Base-by-base conservation (phyloP, 1,140 invertebrate genomes). In the Cyclargus thomasi region DNA sequence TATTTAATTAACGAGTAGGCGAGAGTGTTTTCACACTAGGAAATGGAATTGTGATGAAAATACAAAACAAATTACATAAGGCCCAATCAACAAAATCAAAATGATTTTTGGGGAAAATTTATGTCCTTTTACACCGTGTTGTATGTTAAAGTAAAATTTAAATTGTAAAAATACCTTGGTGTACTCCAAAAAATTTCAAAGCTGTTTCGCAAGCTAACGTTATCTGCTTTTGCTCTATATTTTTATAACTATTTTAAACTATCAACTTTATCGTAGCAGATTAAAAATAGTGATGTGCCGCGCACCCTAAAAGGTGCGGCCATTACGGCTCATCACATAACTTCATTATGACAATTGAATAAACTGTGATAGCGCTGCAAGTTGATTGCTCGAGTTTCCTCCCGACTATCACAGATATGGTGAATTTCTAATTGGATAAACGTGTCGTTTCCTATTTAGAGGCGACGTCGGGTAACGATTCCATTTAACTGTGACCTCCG, bases 401-500 rank as follows among this genome's bases (percentile, higher is more conserved):
- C 79, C 85, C 86, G 86, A 86, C 86, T 89, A 86, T 88, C 86
- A 90, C 88, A 88, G 88, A 90, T 90, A 90, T 88, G 88, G 88
- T 90, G 88, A 90, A 90, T 90, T 90, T 90, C 88, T 90, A 90
- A 90, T 90, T 90, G 87, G 85, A 90, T 90, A 90, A 90, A 86
- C 86, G 88, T 90, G 88, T 90, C 88, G 88, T 85, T 90, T 90
- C 88, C 88, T 90, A 88, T 88, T 90, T 90, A 90, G 85, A 88
- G 83, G 80, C 86, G 82, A 85, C 83, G 82, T 77, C 81, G 77
- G 72, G 74, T 80, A 77, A 75, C 78, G 77, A 77, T 79, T 74
- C 86, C 85, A 88, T 71, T 80, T 80, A 73, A 77, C 68, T 55
- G 67, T 78, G 86, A 84, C 63, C 85, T 74, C 70, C 74, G 70